Evolutionary conservation across 30 jellyfish, hydroid and myxozoan species (phyloP).

Genomic region (Cassiopea andromeda): DNA sequence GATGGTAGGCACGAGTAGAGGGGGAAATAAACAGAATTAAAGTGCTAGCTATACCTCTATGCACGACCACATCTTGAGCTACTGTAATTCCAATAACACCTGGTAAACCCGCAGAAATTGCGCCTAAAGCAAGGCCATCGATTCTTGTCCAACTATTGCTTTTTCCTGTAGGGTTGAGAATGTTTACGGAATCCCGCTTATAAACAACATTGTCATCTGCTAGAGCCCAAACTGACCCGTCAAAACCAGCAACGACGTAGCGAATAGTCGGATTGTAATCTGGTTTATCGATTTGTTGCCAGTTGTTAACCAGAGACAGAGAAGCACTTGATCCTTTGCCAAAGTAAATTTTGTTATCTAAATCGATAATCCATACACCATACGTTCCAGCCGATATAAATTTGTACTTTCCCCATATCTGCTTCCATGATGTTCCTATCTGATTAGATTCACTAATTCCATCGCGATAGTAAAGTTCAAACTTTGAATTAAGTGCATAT

Average conservation of each 20-base stretch:
- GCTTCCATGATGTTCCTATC: constrained; percentile 66
- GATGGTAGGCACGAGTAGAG: no score
- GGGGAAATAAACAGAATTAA: no score
- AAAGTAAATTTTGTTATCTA: constrained; percentile 48
- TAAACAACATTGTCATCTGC: constrained; percentile 52
- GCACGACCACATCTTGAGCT: constrained; percentile 22
- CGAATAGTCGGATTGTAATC: constrained; percentile 13
- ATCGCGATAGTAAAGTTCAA: constrained; percentile 59
- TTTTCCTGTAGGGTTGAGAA: constrained; percentile 79
- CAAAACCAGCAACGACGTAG: constrained; percentile 83
- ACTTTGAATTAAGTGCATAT: constrained; percentile 41
- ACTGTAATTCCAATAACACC: constrained; percentile 69
- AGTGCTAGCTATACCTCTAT: constrained; percentile 49
- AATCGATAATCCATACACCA: constrained; percentile 85
- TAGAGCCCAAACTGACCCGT: constrained; percentile 94
- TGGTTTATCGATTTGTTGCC: constrained; percentile 61
- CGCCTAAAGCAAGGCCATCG: constrained; percentile 26
- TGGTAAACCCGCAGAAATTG: constrained; percentile 77
- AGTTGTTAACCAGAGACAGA: constrained; percentile 24
- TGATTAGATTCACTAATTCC: constrained; percentile 33
- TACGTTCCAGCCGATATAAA: constrained; percentile 81
- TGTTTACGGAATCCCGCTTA: constrained; percentile 55
- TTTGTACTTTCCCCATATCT: constrained; percentile 49
- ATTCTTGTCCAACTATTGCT: constrained; percentile 65
- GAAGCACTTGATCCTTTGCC: constrained; percentile 46